Evolutionary conservation across 2,797 vertebrate genomes (phyloP).

Genomic region (Chloroceryle amazona): DNA sequence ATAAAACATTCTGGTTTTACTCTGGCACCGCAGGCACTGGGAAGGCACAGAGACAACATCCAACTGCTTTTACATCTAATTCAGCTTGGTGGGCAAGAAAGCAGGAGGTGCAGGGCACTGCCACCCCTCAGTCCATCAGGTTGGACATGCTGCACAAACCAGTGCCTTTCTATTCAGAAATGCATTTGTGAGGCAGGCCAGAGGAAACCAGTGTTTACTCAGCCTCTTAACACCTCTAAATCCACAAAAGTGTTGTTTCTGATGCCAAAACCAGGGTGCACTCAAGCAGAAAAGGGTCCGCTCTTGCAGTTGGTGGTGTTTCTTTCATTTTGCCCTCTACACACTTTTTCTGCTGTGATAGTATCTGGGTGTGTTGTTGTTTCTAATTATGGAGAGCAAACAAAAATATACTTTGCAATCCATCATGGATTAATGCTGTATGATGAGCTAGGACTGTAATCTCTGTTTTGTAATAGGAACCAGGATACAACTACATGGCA

Average conservation of each 20-base stretch:
- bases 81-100: rapidly evolving
- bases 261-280: background rate
- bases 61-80: background rate
- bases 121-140: rapidly evolving
- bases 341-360: background rate
- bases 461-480: background rate
- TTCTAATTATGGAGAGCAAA: background rate
- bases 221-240: background rate
- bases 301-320: background rate
- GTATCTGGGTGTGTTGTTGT: background rate
- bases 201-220: background rate
- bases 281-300: background rate
- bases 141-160: rapidly evolving
- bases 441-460: background rate
- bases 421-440: background rate
- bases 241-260: background rate
- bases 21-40: background rate
- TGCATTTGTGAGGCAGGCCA: background rate
- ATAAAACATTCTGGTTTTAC: conserved; percentile 18
- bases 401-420: background rate
- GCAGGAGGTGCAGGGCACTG: background rate
- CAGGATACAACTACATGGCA: rapidly evolving
- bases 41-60: background rate
- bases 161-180: background rate
- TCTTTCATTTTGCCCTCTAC: background rate